Conservation (phyloP, 2,797 vertebrate genomes). For the Labeo calbasu region DNA sequence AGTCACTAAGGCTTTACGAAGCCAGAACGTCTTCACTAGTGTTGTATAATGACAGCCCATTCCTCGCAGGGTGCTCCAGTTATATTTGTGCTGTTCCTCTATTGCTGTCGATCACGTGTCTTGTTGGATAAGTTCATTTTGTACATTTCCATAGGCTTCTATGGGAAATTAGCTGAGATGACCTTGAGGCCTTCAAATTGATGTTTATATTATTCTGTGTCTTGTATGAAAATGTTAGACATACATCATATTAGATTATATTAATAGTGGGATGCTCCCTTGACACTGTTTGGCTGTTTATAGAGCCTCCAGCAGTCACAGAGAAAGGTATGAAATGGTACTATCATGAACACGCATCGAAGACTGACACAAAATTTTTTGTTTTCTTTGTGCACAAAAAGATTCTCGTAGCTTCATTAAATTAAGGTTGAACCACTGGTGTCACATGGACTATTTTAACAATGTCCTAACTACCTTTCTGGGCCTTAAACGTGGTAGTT, state of each 20-base stretch:
- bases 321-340: neutral
- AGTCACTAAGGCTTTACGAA: conserved; percentile 31
- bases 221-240: neutral
- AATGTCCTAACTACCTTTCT: too few relatives aligned
- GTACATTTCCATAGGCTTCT: neutral
- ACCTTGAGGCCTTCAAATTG: neutral
- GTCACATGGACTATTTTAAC: too few relatives aligned
- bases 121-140: conserved; percentile 4
- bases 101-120: neutral
- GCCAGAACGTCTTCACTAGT: conserved; percentile 17
- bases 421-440: too few relatives aligned
- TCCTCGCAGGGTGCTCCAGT: conserved; percentile 10
- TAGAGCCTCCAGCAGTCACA: neutral
- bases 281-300: neutral
- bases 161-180: neutral
- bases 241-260: neutral
- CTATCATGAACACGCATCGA: too few relatives aligned
- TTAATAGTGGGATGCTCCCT: neutral
- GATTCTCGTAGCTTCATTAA: too few relatives aligned
- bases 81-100: neutral
- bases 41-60: conserved; percentile 21
- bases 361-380: too few relatives aligned
- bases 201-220: neutral
- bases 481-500: too few relatives aligned
- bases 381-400: too few relatives aligned